Base-by-base conservation (phyloP, 2,113 vertebrate species). In the Colossoma macropomum region DNA sequence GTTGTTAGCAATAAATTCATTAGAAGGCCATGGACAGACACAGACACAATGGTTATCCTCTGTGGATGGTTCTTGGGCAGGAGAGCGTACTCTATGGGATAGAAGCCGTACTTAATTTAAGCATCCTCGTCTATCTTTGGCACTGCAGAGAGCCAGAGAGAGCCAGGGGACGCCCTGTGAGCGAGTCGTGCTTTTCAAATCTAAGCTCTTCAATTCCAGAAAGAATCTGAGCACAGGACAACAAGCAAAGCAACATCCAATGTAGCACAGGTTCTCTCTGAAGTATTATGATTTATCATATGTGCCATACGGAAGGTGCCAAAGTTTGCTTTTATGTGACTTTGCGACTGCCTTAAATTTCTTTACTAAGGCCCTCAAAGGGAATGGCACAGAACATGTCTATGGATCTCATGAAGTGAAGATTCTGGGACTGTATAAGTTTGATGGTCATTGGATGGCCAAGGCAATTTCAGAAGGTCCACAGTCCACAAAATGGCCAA, bases 211-310 rank as follows among this genome's bases (percentile, higher is more conserved):
- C 30, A 59, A 60, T 21, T 38, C 19, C 19, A 32, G 27, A 52
- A 48, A 50, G 19, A 32, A 9, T 45, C 9, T 11, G 10, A n/a
- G 27, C 15, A 54, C 17, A 11, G 16, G 21, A 79, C 77, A 56
- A 21, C 23, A 70, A 79, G 25, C 50, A 70, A 54, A 45, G 62
- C 19, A 30, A 23, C n/a, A 52, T 32, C 16, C 27, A 28, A 23
- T 38, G 54, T n/a, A 23, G 25, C 23, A 16, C 15, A 50, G 50
- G 27, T 54, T 23, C 5, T 38, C 48, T 19, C 1, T n/a, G 16
- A 15, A 27, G 30, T 17, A 28, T 50, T 2, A 23, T 23, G 69
- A 72, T 71, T 73, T 72, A 72, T 84, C 65, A 84, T 65, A 56
- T 66, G 72, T 65, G 79, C 28, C 79, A 62, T 27, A 0, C 25